Conservation (phyloP, 2,113 vertebrate genomes). For the Sylvia atricapilla region DNA sequence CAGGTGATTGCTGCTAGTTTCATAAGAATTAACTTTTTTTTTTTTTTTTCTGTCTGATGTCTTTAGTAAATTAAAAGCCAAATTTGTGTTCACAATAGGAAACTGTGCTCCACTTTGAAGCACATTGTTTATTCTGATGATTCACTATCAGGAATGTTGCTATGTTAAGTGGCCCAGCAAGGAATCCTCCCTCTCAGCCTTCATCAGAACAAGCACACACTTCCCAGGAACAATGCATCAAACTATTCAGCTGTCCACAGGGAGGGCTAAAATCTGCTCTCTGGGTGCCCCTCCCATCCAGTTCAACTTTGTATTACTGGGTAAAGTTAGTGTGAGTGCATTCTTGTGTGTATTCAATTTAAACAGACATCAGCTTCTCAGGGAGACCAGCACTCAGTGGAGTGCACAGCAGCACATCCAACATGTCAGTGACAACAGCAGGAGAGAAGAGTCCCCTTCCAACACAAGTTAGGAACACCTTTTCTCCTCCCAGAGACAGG, state of each 20-base stretch:
- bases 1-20: background rate
- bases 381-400: background rate
- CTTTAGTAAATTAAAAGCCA: constrained; percentile 8
- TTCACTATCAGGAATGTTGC: background rate
- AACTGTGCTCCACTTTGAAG: constrained; percentile 23
- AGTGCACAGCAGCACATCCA: background rate
- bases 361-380: background rate
- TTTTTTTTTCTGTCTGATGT: background rate
- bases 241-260: background rate
- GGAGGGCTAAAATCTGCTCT: background rate
- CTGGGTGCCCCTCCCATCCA: background rate
- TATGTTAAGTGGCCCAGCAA: constrained; percentile 18
- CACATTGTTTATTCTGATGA: constrained; percentile 11
- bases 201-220: background rate
- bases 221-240: background rate
- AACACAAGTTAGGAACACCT: background rate
- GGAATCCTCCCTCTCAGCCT: background rate
- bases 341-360: background rate
- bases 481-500: background rate
- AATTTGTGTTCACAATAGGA: constrained; percentile 28
- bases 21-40: background rate
- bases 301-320: background rate
- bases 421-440: background rate
- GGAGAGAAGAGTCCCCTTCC: background rate
- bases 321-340: background rate